Evolutionary conservation across 2,888 invertebrate species (phyloP), one percentile per base, ranked within the genome.

Genomic region (Drosophila glabriapex): DNA sequence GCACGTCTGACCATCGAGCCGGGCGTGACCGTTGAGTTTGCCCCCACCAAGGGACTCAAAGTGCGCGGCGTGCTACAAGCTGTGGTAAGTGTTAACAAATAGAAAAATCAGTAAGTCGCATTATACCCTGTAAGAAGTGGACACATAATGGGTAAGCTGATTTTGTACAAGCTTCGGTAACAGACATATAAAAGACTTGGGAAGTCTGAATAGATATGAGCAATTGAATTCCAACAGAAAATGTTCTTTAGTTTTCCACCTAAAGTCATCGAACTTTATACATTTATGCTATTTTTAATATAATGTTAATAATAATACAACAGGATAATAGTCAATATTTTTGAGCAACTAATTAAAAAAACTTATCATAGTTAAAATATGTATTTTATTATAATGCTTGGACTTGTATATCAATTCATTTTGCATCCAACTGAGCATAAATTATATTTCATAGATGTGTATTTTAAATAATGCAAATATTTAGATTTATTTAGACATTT

Each of bases 11-110:
- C 96, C 64, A 95, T 99, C 69, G 98, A 98, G 92, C 96, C 98
- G 19, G 99, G 99, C 33, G 98, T 98, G 0, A 96, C 96, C 89
- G 94, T 99, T 64, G 95, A 96, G 84, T 98, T 99, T 93, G 97
- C 97, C 7, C 97, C 99, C 4, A 98, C 98, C 94, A 96, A 97
- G 86, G 99, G 99, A 76, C 96, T 99, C 91, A 98, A 98, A 35
- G 97, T 99, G 54, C 95, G 97, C 90, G 99, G 99, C 84, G 95
- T 97, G 80, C 94, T 99, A 37, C 95, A 96, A 70, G 99, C 99
- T 65, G 95, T 97, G 95, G 99, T 99, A 95, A 96, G 96, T 95
- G 39, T 25, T 50, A 71, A 65, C 41, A 63, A 73, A 63, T 55
- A 37, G 37, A 35, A 46, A 76, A 43, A 52, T 33, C n/a, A 7